Conservation (phyloP, 2,113 vertebrate species). For the Craseonycteris thonglongyai region DNA sequence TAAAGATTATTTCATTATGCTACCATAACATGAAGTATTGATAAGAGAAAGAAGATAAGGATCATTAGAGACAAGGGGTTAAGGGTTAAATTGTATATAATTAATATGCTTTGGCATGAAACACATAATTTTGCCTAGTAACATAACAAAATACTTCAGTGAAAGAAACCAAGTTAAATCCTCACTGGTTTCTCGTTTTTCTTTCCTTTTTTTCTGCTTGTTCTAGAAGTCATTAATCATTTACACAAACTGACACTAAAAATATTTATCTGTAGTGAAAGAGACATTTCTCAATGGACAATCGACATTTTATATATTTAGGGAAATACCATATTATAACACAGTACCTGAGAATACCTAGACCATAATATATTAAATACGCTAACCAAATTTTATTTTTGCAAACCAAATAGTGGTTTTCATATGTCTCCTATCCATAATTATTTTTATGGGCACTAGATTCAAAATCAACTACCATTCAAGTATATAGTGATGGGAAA, state of each 20-base stretch:
- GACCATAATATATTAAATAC: not conserved
- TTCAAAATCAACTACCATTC: not conserved
- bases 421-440: not conserved
- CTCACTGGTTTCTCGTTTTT: not conserved
- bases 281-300: conserved; percentile 7
- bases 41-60: not conserved
- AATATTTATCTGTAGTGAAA: not conserved
- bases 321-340: not conserved
- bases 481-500: too few species aligned
- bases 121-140: not conserved
- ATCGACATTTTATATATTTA: not conserved
- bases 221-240: not conserved
- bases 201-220: not conserved
- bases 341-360: not conserved
- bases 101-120: not conserved
- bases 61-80: not conserved
- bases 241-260: conserved; percentile 33
- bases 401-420: not conserved
- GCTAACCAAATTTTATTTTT: not conserved
- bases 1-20: conserved; percentile 17
- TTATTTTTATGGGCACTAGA: not conserved
- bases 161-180: not conserved
- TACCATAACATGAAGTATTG: not conserved
- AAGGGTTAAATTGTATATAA: not conserved
- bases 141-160: not conserved